Percentiles rank a stretch among this genome's conserved stretches.
phyloP scores from a whole-genome alignment of 92 coral and sea anemone species.

The Paragorgia papillata region DNA sequence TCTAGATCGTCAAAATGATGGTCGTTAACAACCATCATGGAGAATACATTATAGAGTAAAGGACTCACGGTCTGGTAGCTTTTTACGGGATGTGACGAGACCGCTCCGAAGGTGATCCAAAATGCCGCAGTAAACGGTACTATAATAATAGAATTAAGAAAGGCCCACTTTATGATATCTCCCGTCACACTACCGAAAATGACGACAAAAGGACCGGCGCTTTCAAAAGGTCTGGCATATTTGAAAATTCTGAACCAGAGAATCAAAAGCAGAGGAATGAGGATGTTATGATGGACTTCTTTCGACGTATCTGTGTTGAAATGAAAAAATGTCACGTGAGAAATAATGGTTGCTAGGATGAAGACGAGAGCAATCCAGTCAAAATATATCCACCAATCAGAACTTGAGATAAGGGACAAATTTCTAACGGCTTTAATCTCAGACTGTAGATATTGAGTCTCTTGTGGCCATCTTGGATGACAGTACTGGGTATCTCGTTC shows the following conservation, averaged over 20 bases:
- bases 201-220: conserved; percentile 94
- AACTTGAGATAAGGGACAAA: conserved; percentile 72
- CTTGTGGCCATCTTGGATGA: conserved; percentile 99
- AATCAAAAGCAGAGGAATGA: conserved; percentile 75
- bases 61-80: conserved; percentile 74
- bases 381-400: conserved; percentile 86
- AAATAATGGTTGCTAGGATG: conserved; percentile 68
- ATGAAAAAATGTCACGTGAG: conserved; percentile 58
- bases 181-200: conserved; percentile 81
- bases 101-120: conserved; percentile 87
- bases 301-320: not conserved
- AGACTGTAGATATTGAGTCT: conserved; percentile 81
- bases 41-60: conserved; percentile 83
- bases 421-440: conserved; percentile 77
- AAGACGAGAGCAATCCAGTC: conserved; percentile 85
- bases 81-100: conserved; percentile 51
- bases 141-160: conserved; percentile 72
- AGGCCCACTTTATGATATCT: conserved; percentile 80
- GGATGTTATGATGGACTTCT: conserved; percentile 63
- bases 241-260: conserved; percentile 88
- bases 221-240: conserved; percentile 87
- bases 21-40: conserved; percentile 90
- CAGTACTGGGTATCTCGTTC: conserved; percentile 81
- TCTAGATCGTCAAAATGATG: conserved; percentile 74
- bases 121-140: conserved; percentile 92